Base-by-base conservation (phyloP, 2,888 invertebrate genomes). In the Tipula unca region DNA sequence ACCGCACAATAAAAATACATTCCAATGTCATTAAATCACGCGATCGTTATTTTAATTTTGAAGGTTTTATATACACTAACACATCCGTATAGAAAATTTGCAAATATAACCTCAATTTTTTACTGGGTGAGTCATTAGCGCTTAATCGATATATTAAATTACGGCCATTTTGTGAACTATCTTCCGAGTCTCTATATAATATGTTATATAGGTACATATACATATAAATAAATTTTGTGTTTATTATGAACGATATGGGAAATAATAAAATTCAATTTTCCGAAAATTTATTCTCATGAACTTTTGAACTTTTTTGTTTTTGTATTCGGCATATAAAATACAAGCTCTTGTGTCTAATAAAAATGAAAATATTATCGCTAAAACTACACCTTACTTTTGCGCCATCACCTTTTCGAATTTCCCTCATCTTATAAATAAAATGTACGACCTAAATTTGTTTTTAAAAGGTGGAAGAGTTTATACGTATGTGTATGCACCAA, bases 201-300 rank as follows among this genome's bases (percentile, higher is more conserved):
- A n/a, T n/a, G n/a, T n/a, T 42, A 14, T 42, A 14, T 17, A 48
- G 48, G 25, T 8, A 39, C 10, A 39, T 39, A 39, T 36, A 13
- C 36, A 25, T 69, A 83, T 32, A 83, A 83, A 83, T 83, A 83
- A 83, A 83, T 83, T 82, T 83, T 83, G 83, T 29, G 29, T 83
- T 83, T 83, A 69, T 69, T 32, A 83, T 83, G 83, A 83, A 83
- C 83, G 83, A 83, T 83, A 83, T 83, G 83, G 83, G 83, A 83
- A 83, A 83, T 83, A 83, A 83, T 83, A 83, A 83, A 83, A 83
- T 83, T 83, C 83, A 83, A 83, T 83, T 83, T 83, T 83, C 32
- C 83, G 35, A 83, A 83, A 83, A 83, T 32, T 17, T 32, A 83
- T 35, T 83, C 83, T 83, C 83, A 17, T 32, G 83, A 83, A 83